Conservation (phyloP, 2,888 invertebrate genomes). For the Sycophila texana region DNA sequence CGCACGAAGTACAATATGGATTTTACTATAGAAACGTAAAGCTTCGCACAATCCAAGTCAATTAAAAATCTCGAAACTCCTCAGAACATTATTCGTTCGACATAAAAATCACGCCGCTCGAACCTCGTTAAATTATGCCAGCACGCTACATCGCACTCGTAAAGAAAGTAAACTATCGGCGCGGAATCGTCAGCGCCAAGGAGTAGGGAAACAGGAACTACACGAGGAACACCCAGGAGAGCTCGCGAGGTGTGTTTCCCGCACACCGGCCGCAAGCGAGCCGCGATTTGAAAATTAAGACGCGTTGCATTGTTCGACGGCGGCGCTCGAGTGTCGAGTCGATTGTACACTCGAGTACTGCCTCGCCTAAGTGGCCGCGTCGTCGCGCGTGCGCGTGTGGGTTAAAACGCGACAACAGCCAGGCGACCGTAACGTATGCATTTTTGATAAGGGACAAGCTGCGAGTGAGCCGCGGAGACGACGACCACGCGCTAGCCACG, state of each 20-base stretch:
- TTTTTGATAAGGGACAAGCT: constrained; percentile 36
- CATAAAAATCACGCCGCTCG: no score
- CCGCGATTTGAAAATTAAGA: constrained; percentile 47
- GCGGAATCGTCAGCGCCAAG: no score
- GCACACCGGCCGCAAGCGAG: not conserved
- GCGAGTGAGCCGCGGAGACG: not conserved
- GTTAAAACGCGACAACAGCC: not conserved
- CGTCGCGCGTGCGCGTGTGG: not conserved
- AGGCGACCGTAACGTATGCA: constrained; percentile 30
- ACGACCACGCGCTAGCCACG: not conserved
- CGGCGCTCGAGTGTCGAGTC: constrained; percentile 28
- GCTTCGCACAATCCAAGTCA: no score
- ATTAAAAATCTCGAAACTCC: no score
- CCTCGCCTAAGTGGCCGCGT: constrained; percentile 19
- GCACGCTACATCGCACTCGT: no score
- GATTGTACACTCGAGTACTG: constrained; percentile 33
- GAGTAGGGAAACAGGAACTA: not conserved
- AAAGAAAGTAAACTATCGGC: no score
- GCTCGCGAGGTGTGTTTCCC: constrained; percentile 1
- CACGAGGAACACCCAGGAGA: not conserved
- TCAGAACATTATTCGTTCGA: no score
- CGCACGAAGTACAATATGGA: no score
- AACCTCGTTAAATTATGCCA: no score
- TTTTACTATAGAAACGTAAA: no score
- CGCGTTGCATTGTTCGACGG: constrained; percentile 42